Evolutionary conservation across 2,797 vertebrate species (phyloP), one percentile per base, ranked within the genome.

Genomic region (Craterocephalus amniculus): DNA sequence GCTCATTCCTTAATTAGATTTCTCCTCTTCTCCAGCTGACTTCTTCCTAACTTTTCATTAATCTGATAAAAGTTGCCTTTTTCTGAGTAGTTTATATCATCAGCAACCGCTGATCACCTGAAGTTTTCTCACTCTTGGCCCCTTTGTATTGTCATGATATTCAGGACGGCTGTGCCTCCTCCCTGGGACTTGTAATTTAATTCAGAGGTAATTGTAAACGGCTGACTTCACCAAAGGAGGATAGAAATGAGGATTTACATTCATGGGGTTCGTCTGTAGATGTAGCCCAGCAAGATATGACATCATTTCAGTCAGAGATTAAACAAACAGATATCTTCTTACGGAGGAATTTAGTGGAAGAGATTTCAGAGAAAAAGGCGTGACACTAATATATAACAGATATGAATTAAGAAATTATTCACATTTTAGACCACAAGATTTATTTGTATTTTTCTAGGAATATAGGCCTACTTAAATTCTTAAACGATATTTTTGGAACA

Each of bases 151-250:
- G 38, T 74, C 0, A 0, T n/a, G 14, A 72, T 43, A 27, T 49
- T 76, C 26, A 0, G 31, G 20, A 14, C 1, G 11, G 18, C 8
- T 9, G 31, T 2, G 20, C 78, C 80, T 79, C 84, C 80, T 69
- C 86, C 81, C 81, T 51, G 6, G 74, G 48, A 51, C 26, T 16
- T 40, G 0, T 74, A 70, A 91, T 85, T 83, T 12, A 18, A 87
- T 89, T 84, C 9, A 57, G 57, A 24, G 6, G 16, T 79, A 75
- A 83, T 83, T 68, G 32, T 54, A 22, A 66, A 70, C 86, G 78
- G 84, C 75, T 88, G 87, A 89, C 59, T 18, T 6, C 2, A 45
- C 22, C 56, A 35, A 56, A 26, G 11, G 0, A 3, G 26, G 10
- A 10, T 14, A 2, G 4, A 58, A 76, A 36, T 11, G 7, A 18